phyloP scores from a whole-genome alignment of 2,797 vertebrate genomes.

The Hyperoplus immaculatus region DNA sequence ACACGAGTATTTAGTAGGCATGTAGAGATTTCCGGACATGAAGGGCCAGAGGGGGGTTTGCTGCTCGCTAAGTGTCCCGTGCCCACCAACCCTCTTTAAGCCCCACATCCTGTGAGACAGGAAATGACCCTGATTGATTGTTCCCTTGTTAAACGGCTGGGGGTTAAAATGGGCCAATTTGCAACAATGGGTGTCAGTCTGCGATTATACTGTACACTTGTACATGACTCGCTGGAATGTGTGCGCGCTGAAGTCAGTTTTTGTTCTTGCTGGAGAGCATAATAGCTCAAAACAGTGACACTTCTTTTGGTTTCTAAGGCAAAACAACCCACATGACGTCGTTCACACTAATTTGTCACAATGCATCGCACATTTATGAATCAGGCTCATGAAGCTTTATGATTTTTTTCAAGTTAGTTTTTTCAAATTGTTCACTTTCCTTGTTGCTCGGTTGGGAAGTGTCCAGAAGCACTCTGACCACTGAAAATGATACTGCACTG shows the following conservation, averaged over 20 bases:
- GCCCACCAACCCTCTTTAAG: slow-evolving; percentile 58
- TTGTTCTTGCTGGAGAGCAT: background rate
- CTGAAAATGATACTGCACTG: slow-evolving; percentile 59
- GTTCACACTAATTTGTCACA: no score
- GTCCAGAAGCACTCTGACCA: slow-evolving; percentile 26
- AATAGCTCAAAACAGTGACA: background rate
- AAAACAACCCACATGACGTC: no score
- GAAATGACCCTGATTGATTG: slow-evolving; percentile 75
- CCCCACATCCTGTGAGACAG: slow-evolving; percentile 72
- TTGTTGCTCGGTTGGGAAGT: background rate
- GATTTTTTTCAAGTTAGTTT: no score
- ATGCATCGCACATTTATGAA: no score
- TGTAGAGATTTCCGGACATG: slow-evolving; percentile 57
- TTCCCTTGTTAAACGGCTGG: slow-evolving; percentile 60
- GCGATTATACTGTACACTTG: slow-evolving; percentile 16
- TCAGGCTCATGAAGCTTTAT: no score
- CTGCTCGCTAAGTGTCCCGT: slow-evolving; percentile 44
- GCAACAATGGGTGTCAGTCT: slow-evolving; percentile 49
- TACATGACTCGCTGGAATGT: background rate
- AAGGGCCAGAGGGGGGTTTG: background rate
- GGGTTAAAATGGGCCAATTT: slow-evolving; percentile 66
- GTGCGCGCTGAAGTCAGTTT: background rate
- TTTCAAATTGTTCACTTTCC: background rate
- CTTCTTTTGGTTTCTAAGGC: background rate
- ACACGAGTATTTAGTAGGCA: slow-evolving; percentile 32